Evolutionary conservation across 2,888 invertebrate species (phyloP), one percentile per base, ranked within the genome.

Genomic region (Ctena decussata): DNA sequence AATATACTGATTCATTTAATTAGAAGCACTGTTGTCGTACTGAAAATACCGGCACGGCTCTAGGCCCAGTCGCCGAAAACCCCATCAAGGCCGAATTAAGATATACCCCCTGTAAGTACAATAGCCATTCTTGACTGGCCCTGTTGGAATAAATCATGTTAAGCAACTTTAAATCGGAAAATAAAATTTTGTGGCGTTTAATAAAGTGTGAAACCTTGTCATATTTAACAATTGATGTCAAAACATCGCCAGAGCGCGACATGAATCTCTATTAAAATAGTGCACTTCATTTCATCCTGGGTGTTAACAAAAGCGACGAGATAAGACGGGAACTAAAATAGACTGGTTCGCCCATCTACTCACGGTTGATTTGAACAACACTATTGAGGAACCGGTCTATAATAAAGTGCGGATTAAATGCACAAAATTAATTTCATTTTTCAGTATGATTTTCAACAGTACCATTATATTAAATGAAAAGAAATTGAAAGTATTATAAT

Each of bases 261-360:
- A 27, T 57, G 57, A 27, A 3, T 21, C 57, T 57, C 57, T 57
- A 27, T 57, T 27, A 57, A 57, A 57, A 57, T 57, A n/a, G 21
- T 8, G 27, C 24, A 57, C 57, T 27, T 57, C 57, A 27, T 57
- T 57, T 57, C 24, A 27, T 57, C 6, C 27, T 11, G 27, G 41
- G 57, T 57, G 6, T 57, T 57, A 57, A 57, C 57, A 57, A 57
- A 57, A 57, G 35, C 35, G 65, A 65, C 65, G 65, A 65, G 65
- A 65, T 65, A 35, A 21, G 35, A 76, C 53, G 72, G 30, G 85
- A 60, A 86, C 77, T 80, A 80, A 86, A 86, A 86, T 82, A 80
- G 85, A 86, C 80, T 86, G 82, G 80, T 77, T 79, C 69, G 73
- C 60, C 73, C 65, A 75, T 77, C 79, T 80, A 74, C 76, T 39